Conservation (phyloP, 2,888 invertebrate species). For the Cecidostiba fungosa region DNA sequence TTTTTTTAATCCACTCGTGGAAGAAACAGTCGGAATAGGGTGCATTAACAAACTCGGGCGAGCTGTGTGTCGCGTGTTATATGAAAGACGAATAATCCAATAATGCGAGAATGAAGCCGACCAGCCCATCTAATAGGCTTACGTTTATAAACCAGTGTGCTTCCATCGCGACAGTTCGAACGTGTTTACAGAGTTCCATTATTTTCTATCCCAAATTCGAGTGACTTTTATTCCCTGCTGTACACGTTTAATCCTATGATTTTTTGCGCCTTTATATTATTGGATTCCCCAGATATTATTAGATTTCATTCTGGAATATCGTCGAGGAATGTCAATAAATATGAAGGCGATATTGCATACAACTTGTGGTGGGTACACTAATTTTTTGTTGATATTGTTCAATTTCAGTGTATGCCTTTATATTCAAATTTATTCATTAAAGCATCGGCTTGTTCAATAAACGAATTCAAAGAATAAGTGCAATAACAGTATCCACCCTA, state of each 20-base stretch:
- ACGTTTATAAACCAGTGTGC: conserved; percentile 68
- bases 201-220: neutral
- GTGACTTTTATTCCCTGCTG: neutral
- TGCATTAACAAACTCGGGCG: conserved; percentile 36
- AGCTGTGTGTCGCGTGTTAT: conserved; percentile 34
- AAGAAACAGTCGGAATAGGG: conserved; percentile 30
- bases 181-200: conserved; percentile 63
- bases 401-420: neutral
- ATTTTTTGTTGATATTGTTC: no score
- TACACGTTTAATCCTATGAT: neutral
- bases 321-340: neutral
- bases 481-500: neutral
- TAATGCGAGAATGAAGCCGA: conserved; percentile 71
- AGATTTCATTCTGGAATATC: neutral
- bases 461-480: neutral
- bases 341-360: neutral
- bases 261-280: neutral
- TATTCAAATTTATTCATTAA: neutral
- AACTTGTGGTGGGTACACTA: no score
- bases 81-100: conserved; percentile 72
- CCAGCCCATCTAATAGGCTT: conserved; percentile 71
- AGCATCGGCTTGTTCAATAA: neutral
- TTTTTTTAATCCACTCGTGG: conserved; percentile 36
- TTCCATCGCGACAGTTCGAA: conserved; percentile 66
- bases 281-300: neutral